phyloP scores from a whole-genome alignment of 37 sponge, comb jelly and placozoan species.

The Eunapius fragilis region DNA sequence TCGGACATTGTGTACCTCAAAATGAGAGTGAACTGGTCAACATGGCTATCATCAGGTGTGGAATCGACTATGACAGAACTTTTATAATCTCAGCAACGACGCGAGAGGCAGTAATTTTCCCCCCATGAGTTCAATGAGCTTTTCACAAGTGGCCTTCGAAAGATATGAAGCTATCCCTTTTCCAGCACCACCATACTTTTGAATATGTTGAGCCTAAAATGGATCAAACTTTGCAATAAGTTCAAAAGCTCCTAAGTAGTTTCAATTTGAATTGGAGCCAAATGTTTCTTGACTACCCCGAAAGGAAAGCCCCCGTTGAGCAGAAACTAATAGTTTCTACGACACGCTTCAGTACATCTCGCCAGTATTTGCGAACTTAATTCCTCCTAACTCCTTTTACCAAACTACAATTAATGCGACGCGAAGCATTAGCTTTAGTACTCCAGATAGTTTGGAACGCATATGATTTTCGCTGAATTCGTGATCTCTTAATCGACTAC shows the following conservation, averaged over 20 bases:
- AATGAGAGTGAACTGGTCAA: conserved; percentile 35
- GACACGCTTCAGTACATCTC: conserved; percentile 21
- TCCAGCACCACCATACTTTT: conserved; percentile 25
- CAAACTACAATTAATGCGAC: background rate
- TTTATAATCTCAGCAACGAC: background rate
- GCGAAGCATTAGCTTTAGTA: too few relatives aligned
- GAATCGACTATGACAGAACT: conserved; percentile 11
- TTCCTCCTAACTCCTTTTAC: background rate
- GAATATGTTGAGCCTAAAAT: conserved; percentile 7
- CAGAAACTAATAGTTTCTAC: conserved; percentile 1
- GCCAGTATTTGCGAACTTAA: conserved; percentile 41
- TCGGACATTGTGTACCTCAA: conserved; percentile 12
- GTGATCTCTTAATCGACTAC: too few relatives aligned
- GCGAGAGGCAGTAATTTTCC: conserved; percentile 5
- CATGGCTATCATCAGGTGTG: conserved; percentile 34
- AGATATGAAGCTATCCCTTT: conserved; percentile 30
- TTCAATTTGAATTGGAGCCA: conserved; percentile 22
- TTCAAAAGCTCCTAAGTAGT: conserved; percentile 30
- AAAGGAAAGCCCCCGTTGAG: conserved; percentile 18
- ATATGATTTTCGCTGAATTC: too few relatives aligned
- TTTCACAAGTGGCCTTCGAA: conserved; percentile 23
- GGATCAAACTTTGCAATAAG: conserved; percentile 33
- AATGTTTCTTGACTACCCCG: conserved; percentile 20
- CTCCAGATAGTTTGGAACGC: too few relatives aligned
- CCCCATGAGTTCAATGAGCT: conserved; percentile 29